phyloP scores from a whole-genome alignment of 2,888 invertebrate species.

The Atrina japonica region DNA sequence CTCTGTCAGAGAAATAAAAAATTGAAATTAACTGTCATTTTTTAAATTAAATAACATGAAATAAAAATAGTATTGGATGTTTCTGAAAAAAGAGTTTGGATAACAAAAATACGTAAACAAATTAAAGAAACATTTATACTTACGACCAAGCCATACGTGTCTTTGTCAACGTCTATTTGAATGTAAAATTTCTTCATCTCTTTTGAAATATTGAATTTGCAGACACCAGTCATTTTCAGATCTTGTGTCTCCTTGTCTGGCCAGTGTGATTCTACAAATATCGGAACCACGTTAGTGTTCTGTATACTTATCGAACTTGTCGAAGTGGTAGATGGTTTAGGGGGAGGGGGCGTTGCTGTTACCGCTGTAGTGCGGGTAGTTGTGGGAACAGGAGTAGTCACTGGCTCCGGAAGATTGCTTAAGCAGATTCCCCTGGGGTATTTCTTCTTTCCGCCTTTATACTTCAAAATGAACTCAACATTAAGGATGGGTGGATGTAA shows the following conservation, averaged over 20 bases:
- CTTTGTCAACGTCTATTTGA: conserved; percentile 1
- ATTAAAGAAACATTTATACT: background rate
- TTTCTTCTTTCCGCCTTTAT: background rate
- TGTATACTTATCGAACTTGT: no score
- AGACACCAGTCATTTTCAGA: background rate
- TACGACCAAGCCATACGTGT: conserved; percentile 1
- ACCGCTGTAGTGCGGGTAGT: background rate
- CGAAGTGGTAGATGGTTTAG: no score
- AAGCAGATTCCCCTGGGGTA: conserved; percentile 1
- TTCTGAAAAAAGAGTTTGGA: no score
- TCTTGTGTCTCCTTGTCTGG: background rate
- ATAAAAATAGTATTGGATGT: no score
- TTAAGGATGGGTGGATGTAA: background rate
- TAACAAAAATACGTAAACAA: background rate
- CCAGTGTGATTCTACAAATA: conserved; percentile 3
- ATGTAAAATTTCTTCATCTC: background rate
- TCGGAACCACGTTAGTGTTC: background rate
- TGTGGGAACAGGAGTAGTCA: background rate
- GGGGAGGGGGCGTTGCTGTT: background rate
- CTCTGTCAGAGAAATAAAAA: no score
- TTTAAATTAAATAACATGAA: no score
- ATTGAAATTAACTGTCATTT: no score
- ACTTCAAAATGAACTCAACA: background rate
- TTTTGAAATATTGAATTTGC: background rate
- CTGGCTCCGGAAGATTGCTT: background rate